Conservation (phyloP, 2,888 invertebrate genomes). For the Polydesmus complanatus region DNA sequence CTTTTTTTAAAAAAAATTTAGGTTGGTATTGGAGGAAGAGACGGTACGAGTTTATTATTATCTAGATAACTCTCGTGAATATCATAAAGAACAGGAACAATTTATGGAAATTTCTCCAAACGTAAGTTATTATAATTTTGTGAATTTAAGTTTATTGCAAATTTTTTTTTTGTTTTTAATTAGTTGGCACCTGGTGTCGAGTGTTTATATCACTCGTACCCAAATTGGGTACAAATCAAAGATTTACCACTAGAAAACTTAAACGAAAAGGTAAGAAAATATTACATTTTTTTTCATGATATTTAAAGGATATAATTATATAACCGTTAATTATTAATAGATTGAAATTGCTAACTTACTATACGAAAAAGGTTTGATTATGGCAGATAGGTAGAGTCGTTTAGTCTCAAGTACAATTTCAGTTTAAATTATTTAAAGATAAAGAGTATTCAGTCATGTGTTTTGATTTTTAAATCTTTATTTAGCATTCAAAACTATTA, state of each 20-base stretch:
- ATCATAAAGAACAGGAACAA: conserved; percentile 65
- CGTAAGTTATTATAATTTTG: too few relatives aligned
- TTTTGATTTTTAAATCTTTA: too few relatives aligned
- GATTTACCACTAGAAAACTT: conserved; percentile 51
- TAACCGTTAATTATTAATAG: conserved; percentile 25
- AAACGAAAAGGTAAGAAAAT: conserved; percentile 44
- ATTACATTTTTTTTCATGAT: conserved; percentile 26
- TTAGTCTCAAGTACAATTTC: too few relatives aligned
- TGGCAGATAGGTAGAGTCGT: too few relatives aligned
- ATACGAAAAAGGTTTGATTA: conserved; percentile 69
- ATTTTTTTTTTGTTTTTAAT: too few relatives aligned
- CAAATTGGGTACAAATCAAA: conserved; percentile 56
- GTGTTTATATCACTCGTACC: conserved; percentile 56
- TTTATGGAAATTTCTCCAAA: conserved; percentile 57
- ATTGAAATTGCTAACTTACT: conserved; percentile 51
- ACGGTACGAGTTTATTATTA: conserved; percentile 58
- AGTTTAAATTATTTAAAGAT: too few relatives aligned
- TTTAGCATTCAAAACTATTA: too few relatives aligned
- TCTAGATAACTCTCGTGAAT: conserved; percentile 69
- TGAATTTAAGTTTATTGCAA: too few relatives aligned
- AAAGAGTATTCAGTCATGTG: too few relatives aligned
- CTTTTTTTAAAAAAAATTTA: conserved; percentile 23
- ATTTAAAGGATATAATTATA: conserved; percentile 4
- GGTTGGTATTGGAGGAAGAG: conserved; percentile 50
- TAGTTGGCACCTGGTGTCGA: conserved; percentile 53